Percentiles rank a stretch among this genome's conserved stretches.
Conservation (phyloP, 2,113 vertebrate species). For the Spea multiplicata region DNA sequence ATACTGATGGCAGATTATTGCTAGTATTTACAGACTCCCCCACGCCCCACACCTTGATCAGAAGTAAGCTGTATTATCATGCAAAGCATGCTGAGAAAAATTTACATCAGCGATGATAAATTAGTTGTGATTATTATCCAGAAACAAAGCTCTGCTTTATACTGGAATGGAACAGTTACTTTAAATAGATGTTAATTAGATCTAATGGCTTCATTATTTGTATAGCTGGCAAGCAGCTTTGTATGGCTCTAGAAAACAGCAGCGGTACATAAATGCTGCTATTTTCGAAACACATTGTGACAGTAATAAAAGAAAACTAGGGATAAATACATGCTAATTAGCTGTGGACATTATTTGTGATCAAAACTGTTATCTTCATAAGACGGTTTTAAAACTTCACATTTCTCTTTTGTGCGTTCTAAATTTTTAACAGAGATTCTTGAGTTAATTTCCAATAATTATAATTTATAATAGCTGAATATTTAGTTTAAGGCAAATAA, state of each 20-base stretch:
- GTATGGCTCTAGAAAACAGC: constrained; percentile 2
- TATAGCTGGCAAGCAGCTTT: constrained; percentile 18
- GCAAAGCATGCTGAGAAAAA: constrained; percentile 1
- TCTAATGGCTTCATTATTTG: constrained; percentile 39
- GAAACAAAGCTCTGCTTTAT: constrained; percentile 22
- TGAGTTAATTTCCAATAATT: too few species aligned
- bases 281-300: constrained; percentile 27
- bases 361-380: not conserved
- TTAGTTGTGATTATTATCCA: constrained; percentile 30
- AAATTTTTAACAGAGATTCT: too few species aligned
- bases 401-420: too few species aligned
- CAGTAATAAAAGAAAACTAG: constrained; percentile 18
- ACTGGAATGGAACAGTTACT: constrained; percentile 15
- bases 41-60: not conserved
- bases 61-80: constrained; percentile 12
- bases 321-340: constrained; percentile 29
- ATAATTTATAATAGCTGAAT: too few species aligned
- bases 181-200: constrained; percentile 46
- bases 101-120: constrained; percentile 21
- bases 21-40: too few species aligned
- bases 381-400: not conserved
- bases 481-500: too few species aligned
- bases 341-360: not conserved
- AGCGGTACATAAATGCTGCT: constrained; percentile 29
- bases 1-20: too few species aligned